Percentiles rank a stretch among this genome's conserved stretches.
phyloP scores from a whole-genome alignment of 1,140 invertebrate genomes.

The Antheraea mylitta region DNA sequence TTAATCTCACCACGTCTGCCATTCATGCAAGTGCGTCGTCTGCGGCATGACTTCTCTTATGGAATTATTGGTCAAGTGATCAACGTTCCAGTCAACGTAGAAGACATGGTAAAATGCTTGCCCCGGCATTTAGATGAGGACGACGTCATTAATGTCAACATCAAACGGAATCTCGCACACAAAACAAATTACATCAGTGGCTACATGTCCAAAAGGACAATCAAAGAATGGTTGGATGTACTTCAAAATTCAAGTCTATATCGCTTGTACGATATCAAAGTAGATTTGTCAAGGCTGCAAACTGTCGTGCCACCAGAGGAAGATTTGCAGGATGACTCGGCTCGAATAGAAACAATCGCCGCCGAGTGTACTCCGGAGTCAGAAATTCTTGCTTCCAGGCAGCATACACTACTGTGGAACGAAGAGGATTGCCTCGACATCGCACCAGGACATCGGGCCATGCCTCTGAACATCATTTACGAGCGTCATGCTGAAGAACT shows the following conservation, averaged over 20 bases:
- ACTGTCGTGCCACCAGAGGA: conserved; percentile 14
- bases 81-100: conserved; percentile 9
- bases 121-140: conserved; percentile 10
- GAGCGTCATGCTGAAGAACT: conserved; percentile 32
- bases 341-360: conserved; percentile 15
- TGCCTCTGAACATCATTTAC: conserved; percentile 15
- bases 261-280: conserved; percentile 18
- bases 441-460: conserved; percentile 24
- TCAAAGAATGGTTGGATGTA: conserved; percentile 22
- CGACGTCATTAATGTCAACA: conserved; percentile 12
- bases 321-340: conserved; percentile 15
- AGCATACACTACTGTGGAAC: conserved; percentile 28
- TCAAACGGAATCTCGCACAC: conserved; percentile 22
- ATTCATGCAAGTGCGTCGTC: conserved; percentile 9
- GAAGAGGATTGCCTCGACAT: conserved; percentile 27
- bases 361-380: conserved; percentile 18
- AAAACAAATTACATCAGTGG: conserved; percentile 24
- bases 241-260: conserved; percentile 20
- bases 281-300: conserved; percentile 12
- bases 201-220: conserved; percentile 16
- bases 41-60: conserved; percentile 1
- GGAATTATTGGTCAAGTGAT: conserved; percentile 12
- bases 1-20: conserved; percentile 9
- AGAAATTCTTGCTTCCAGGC: conserved; percentile 19
- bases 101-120: conserved; percentile 5